phyloP scores from a whole-genome alignment of 2,113 vertebrate species.

The Octodon degus region DNA sequence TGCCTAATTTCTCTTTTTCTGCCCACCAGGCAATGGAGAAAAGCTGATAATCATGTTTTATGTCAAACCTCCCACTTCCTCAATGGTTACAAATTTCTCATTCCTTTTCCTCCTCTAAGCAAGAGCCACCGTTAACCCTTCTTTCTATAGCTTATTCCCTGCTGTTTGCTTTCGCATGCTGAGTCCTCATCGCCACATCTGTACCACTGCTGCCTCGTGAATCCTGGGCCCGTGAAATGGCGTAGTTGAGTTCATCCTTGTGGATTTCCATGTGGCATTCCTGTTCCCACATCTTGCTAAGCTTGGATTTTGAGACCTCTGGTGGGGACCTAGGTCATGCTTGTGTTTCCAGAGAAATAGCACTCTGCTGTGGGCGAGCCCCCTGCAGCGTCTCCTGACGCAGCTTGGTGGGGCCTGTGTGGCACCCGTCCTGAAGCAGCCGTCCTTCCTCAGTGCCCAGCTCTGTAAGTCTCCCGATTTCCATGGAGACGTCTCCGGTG shows the following conservation, averaged over 20 bases:
- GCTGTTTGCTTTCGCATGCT: background rate
- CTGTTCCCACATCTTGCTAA: background rate
- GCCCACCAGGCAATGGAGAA: background rate
- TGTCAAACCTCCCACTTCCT: constrained; percentile 9
- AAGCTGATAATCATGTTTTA: background rate
- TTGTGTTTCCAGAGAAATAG: background rate
- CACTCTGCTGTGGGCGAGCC: background rate
- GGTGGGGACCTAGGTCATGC: background rate
- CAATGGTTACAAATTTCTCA: constrained; percentile 13
- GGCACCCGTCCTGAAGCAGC: background rate
- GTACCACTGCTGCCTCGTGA: background rate
- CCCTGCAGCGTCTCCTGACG: background rate
- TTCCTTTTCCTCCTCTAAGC: background rate
- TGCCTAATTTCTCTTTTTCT: background rate
- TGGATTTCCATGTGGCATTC: background rate
- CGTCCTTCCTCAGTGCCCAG: background rate
- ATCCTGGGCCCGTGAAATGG: background rate
- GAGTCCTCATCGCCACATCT: background rate
- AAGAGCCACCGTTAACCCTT: background rate
- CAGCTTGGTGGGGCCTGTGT: background rate
- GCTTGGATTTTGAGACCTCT: background rate
- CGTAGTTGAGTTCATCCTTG: background rate
- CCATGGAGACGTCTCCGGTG: background rate
- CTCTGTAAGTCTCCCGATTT: background rate
- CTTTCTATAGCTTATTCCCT: constrained; percentile 19